Evolutionary conservation across 2,888 invertebrate species (phyloP), one percentile per base, ranked within the genome.

Genomic region (Augochlorella aurata): DNA sequence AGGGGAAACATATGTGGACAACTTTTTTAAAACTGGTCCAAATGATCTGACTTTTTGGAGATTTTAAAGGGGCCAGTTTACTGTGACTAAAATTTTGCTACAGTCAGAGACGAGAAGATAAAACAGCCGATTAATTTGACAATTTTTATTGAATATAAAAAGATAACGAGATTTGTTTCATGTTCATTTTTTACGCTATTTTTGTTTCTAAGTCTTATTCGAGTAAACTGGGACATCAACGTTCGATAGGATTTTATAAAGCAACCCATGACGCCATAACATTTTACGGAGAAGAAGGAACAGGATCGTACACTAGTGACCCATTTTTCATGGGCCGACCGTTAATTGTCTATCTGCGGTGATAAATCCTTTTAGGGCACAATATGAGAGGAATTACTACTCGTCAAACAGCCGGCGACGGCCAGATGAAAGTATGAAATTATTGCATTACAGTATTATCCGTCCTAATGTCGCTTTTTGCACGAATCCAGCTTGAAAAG

Each of bases 391-490:
- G n/a, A 61, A 49, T 61, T 16, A 7, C 61, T 21, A 21, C 49
- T 63, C 49, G 8, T 61, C 49, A 49, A 61, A 44, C 45, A 69
- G n/a, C 47, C 14, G 21, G 58, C 38, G 63, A 44, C 52, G 50
- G 50, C 47, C 21, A 45, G 63, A 61, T 16, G 67, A 76, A 49
- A 52, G 67, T 58, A 54, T 44, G 52, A 68, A 52, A 80, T 82
- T 71, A 80, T 72, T 72, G 61, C 52, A 63, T 67, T 45, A 65
- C 16, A 58, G 45, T 18, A 73, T 72, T 75, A 75, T 73, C 63
- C 76, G 50, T 21, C 61, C 49, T 66, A 70, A 71, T 71, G 70
- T 63, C 54, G 67, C 67, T 72, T 69, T 78, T 74, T 77, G 54
- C 77, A 69, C 63, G 68, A 82, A 69, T 77, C 29, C 68, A 58